Percentiles rank a stretch among this genome's conserved stretches.
phyloP scores from a whole-genome alignment of 1,140 invertebrate genomes.

The Drepana arcuata region DNA sequence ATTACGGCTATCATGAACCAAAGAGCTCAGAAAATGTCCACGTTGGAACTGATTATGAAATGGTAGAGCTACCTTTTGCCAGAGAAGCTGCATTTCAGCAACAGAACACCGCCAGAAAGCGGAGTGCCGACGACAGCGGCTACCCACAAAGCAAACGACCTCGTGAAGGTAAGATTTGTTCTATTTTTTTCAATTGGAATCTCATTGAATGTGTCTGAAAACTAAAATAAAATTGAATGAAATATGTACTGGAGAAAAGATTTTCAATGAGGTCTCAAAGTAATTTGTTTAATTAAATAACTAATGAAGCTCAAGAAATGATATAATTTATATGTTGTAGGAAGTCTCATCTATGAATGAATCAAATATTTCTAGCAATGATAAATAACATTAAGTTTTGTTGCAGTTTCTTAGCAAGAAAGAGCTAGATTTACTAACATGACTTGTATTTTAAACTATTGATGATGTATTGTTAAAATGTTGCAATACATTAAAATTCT shows the following conservation, averaged over 20 bases:
- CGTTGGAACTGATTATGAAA: slow-evolving; percentile 45
- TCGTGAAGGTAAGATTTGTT: slow-evolving; percentile 49
- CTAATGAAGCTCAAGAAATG: too few species aligned
- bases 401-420: slow-evolving; percentile 57
- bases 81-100: slow-evolving; percentile 9
- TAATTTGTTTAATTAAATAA: slow-evolving; percentile 7
- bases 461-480: too few species aligned
- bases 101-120: slow-evolving; percentile 36
- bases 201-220: slow-evolving; percentile 38
- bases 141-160: slow-evolving; percentile 47
- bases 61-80: slow-evolving; percentile 27
- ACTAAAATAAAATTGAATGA: too few species aligned
- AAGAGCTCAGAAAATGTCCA: slow-evolving; percentile 26
- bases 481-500: too few species aligned
- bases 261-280: slow-evolving; percentile 40
- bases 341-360: too few species aligned
- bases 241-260: too few species aligned
- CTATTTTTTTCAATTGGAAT: slow-evolving; percentile 21
- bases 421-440: too few species aligned
- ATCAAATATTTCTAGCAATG: neutral
- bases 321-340: too few species aligned
- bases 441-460: too few species aligned
- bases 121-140: slow-evolving; percentile 42
- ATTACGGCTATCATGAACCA: slow-evolving; percentile 51
- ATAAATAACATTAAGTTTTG: slow-evolving; percentile 21